Percentiles rank a stretch among this genome's conserved stretches.
These are phyloP conservation scores for Lymantria monacha DNA, from an alignment of 2,888 invertebrate species.

Conservation along the genomic window DNA sequence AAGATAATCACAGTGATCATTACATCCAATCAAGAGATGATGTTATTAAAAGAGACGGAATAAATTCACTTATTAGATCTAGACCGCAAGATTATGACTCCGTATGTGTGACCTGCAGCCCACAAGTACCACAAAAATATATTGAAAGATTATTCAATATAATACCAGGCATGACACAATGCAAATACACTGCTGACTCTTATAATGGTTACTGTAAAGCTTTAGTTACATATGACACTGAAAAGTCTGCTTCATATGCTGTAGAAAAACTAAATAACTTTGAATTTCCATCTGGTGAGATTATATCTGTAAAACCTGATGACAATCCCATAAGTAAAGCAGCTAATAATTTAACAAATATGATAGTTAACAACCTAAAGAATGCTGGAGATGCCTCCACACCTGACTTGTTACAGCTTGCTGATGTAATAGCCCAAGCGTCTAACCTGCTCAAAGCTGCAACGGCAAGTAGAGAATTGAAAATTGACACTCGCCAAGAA, in stretches of 20 bases:
- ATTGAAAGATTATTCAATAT: conserved; percentile 93
- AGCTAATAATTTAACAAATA: conserved; percentile 58
- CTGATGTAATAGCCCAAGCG: conserved; percentile 90
- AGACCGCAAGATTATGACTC: conserved; percentile 80
- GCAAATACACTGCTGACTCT: conserved; percentile 69
- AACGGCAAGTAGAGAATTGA: conserved; percentile 43
- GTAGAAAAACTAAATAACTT: conserved; percentile 93
- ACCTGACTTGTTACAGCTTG: conserved; percentile 84
- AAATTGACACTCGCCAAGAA: conserved; percentile 42
- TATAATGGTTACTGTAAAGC: conserved; percentile 73
- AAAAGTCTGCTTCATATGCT: conserved; percentile 82
- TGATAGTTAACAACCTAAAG: conserved; percentile 63
- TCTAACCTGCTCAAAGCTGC: conserved; percentile 88
- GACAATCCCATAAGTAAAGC: conserved; percentile 62
- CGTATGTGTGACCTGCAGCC: conserved; percentile 87
- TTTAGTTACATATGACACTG: conserved; percentile 58
- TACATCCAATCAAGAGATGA: conserved; percentile 26
- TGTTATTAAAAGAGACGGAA: conserved; percentile 29
- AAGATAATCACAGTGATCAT: conserved; percentile 33
- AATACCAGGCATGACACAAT: conserved; percentile 84
- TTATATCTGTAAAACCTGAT: conserved; percentile 88
- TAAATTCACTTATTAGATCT: conserved; percentile 38
- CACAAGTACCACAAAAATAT: conserved; percentile 87
- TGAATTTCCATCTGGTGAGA: conserved; percentile 95
- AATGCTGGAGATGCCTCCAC: conserved; percentile 54